These are phyloP conservation scores for Cydia pomonella DNA, from an alignment of 1,140 invertebrate genomes.

Conservation along the genomic window DNA sequence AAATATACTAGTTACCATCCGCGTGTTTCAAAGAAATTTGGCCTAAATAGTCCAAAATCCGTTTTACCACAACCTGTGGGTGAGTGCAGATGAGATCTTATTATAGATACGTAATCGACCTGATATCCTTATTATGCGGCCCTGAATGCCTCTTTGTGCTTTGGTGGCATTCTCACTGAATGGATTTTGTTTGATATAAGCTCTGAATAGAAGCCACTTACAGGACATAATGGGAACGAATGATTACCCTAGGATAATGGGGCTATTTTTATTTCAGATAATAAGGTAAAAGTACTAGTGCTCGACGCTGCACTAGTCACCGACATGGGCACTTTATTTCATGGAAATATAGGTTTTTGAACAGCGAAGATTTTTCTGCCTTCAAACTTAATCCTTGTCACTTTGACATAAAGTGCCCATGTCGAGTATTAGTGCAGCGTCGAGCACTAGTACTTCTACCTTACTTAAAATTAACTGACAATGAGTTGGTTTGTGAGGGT, in stretches of 20 bases:
- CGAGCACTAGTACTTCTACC: too few relatives aligned
- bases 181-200: conserved; percentile 16
- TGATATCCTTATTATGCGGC: conserved; percentile 13
- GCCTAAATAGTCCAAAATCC: neutral
- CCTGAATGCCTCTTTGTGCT: conserved; percentile 11
- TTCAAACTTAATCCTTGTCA: too few relatives aligned
- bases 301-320: too few relatives aligned
- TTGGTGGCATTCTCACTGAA: conserved; percentile 6
- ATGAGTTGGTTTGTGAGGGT: too few relatives aligned
- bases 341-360: too few relatives aligned
- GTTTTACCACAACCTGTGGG: neutral
- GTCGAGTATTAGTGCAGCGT: too few relatives aligned
- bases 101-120: conserved; percentile 9
- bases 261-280: neutral
- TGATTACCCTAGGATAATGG: neutral
- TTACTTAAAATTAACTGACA: too few relatives aligned
- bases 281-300: too few relatives aligned
- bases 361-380: too few relatives aligned
- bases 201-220: neutral
- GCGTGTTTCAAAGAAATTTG: neutral
- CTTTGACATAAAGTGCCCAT: too few relatives aligned
- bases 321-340: too few relatives aligned
- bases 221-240: neutral
- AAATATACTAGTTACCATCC: neutral
- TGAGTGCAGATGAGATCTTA: conserved; percentile 12